Conservation (phyloP, 2,888 invertebrate species). For the Myopa testacea region DNA sequence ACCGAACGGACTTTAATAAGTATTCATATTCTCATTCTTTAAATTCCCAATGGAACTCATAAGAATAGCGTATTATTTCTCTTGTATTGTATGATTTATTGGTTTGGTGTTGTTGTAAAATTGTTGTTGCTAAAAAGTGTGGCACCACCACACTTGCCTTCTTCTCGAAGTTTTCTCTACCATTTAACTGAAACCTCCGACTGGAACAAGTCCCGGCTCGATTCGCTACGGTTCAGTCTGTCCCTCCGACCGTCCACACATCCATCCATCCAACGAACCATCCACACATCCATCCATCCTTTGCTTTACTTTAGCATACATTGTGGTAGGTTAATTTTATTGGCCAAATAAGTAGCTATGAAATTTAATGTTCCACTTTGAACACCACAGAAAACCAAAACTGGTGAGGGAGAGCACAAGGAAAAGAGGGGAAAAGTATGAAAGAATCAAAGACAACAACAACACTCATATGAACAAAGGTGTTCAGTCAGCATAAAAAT, state of each 20-base stretch:
- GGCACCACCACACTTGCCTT: too few species aligned
- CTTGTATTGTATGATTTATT: too few species aligned
- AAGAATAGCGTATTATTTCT: too few species aligned
- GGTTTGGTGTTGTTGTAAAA: conserved; percentile 5
- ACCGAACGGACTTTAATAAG: too few species aligned
- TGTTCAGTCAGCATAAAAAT: conserved; percentile 32
- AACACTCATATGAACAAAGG: conserved; percentile 29
- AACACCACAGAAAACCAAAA: conserved; percentile 39
- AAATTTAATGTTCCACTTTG: conserved; percentile 54
- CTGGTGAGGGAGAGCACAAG: background rate
- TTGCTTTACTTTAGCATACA: background rate
- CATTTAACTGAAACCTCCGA: too few species aligned
- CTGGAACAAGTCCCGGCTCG: too few species aligned
- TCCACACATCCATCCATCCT: too few species aligned
- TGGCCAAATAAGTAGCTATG: conserved; percentile 64
- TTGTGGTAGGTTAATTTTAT: conserved; percentile 59
- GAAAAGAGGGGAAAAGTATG: background rate
- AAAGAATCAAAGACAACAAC: background rate
- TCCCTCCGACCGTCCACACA: background rate
- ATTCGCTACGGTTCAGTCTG: background rate
- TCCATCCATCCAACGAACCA: too few species aligned
- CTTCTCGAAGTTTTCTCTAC: background rate
- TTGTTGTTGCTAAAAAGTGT: conserved; percentile 46
- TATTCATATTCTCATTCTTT: too few species aligned
- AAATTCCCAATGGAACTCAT: too few species aligned